phyloP scores from a whole-genome alignment of 1,140 invertebrate genomes.

The Patella vulgata region DNA sequence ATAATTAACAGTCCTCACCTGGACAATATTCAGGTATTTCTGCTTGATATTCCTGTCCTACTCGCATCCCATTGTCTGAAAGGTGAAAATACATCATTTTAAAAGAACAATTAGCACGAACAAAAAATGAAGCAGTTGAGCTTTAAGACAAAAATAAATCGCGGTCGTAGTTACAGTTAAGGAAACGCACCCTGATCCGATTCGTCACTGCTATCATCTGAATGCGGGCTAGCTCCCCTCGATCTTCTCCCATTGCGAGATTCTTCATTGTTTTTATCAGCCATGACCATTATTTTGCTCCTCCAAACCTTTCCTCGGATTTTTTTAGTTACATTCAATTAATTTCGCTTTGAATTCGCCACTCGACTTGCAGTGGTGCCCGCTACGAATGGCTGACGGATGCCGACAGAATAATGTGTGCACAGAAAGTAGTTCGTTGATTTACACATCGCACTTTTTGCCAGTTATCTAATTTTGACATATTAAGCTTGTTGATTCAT shows the following conservation, averaged over 20 bases:
- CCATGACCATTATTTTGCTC: conserved; percentile 77
- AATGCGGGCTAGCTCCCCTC: conserved; percentile 86
- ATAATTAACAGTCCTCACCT: conserved; percentile 69
- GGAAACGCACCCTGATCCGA: conserved; percentile 60
- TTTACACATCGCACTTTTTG: no score
- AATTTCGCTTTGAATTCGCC: conserved; percentile 7
- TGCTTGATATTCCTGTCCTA: conserved; percentile 93
- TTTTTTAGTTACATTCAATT: conserved; percentile 9
- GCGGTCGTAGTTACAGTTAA: no score
- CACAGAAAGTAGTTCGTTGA: no score
- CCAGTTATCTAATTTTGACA: no score
- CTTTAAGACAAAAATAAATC: conserved; percentile 19
- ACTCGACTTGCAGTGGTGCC: not conserved
- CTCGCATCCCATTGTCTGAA: conserved; percentile 89
- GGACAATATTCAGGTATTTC: conserved; percentile 80
- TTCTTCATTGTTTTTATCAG: conserved; percentile 83
- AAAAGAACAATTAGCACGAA: no score
- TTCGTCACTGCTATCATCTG: conserved; percentile 70
- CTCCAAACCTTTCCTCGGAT: conserved; percentile 6
- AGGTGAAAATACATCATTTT: no score
- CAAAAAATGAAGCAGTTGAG: no score
- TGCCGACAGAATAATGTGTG: no score
- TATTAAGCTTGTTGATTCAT: no score
- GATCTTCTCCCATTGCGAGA: conserved; percentile 86
- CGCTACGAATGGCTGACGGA: not conserved